Evolutionary conservation across 2,888 invertebrate species (phyloP).

Genomic region (Antheraea assamensis): DNA sequence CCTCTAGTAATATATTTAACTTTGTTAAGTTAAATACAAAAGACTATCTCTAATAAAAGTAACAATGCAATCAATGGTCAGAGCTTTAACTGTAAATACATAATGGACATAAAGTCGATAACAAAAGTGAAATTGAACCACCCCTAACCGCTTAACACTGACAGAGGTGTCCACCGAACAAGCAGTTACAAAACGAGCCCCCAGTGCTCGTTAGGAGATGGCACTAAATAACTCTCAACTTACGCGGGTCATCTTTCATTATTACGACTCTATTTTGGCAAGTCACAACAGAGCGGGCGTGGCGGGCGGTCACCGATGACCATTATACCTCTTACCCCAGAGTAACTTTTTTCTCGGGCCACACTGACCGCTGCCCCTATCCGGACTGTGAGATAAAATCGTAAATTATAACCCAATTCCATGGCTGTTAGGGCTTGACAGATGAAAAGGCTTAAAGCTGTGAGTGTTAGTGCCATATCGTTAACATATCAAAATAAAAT

Average conservation of each 20-base stretch:
- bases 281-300: slow-evolving; percentile 76
- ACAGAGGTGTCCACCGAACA: slow-evolving; percentile 58
- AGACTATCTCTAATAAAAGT: slow-evolving; percentile 49
- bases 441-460: slow-evolving; percentile 79
- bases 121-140: slow-evolving; percentile 74
- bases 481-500: slow-evolving; percentile 74
- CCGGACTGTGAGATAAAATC: slow-evolving; percentile 79
- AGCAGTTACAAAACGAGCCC: slow-evolving; percentile 55
- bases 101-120: slow-evolving; percentile 66
- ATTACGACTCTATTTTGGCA: slow-evolving; percentile 80
- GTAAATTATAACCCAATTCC: slow-evolving; percentile 82
- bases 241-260: slow-evolving; percentile 77
- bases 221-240: slow-evolving; percentile 74
- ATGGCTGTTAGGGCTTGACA: slow-evolving; percentile 79
- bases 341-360: slow-evolving; percentile 68
- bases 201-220: slow-evolving; percentile 63
- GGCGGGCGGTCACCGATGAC: slow-evolving; percentile 64
- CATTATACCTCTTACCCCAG: slow-evolving; percentile 64
- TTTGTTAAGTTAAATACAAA: slow-evolving; percentile 45
- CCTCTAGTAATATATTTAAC: slow-evolving; percentile 43
- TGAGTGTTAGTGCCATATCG: slow-evolving; percentile 68
- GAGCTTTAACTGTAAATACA: slow-evolving; percentile 59
- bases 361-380: slow-evolving; percentile 77
- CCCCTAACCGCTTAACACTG: slow-evolving; percentile 57
- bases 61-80: slow-evolving; percentile 56